Evolutionary conservation across 2,888 invertebrate genomes (phyloP).

Genomic region (Prionchulus punctatus): DNA sequence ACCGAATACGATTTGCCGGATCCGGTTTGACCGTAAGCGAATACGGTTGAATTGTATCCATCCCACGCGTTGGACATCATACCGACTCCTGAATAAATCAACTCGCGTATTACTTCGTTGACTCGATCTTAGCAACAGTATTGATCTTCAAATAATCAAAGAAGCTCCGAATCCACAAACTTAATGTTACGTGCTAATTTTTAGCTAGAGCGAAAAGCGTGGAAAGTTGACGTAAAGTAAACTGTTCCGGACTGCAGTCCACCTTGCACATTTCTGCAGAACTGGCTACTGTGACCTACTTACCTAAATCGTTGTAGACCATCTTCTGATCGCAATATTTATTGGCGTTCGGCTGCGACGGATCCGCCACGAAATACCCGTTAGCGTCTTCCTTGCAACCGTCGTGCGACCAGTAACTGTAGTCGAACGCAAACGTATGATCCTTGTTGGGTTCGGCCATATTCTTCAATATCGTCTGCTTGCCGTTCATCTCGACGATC

Average conservation of each 20-base stretch:
- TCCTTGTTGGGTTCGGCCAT: constrained; percentile 33
- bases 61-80: constrained; percentile 44
- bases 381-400: constrained; percentile 37
- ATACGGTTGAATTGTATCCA: constrained; percentile 44
- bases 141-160: too few species aligned
- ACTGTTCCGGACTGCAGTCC: too few species aligned
- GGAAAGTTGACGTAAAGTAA: too few species aligned
- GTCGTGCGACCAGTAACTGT: constrained; percentile 45
- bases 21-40: constrained; percentile 45
- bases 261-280: too few species aligned
- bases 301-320: constrained; percentile 43
- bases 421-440: constrained; percentile 43
- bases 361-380: constrained; percentile 33
- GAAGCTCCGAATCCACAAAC: too few species aligned
- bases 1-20: constrained; percentile 45
- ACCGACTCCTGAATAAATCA: too few species aligned
- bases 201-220: too few species aligned
- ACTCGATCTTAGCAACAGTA: too few species aligned
- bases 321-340: constrained; percentile 43
- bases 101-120: too few species aligned
- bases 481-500: constrained; percentile 39
- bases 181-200: too few species aligned
- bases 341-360: constrained; percentile 28
- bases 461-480: constrained; percentile 37
- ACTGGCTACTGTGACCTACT: too few species aligned